Percentiles rank a stretch among this genome's conserved stretches.
Evolutionary conservation across 2,113 vertebrate genomes (phyloP).

Genomic region (Hassar affinis): DNA sequence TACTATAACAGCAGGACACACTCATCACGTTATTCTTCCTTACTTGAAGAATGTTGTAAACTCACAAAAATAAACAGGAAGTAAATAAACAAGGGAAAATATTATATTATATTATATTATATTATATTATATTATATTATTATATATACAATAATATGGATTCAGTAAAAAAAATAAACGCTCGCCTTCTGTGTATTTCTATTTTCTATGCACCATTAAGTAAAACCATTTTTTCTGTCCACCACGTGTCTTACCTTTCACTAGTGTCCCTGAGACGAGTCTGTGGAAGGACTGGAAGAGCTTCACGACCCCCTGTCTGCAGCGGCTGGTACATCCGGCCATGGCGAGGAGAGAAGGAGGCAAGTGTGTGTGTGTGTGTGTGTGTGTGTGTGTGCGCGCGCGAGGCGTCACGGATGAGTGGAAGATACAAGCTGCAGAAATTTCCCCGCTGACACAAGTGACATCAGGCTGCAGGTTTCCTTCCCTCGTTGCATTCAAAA

Average conservation of each 20-base stretch:
- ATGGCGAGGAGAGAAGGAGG: conserved; percentile 63
- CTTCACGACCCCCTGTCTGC: conserved; percentile 85
- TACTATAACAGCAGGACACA: background rate
- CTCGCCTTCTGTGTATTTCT: background rate
- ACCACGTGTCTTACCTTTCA: conserved; percentile 80
- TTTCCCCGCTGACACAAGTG: background rate
- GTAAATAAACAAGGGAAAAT: background rate
- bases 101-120: no score
- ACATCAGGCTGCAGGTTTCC: background rate
- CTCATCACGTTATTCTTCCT: background rate
- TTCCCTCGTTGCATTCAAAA: background rate
- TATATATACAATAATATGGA: no score
- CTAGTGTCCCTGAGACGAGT: conserved; percentile 86
- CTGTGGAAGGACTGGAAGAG: conserved; percentile 86
- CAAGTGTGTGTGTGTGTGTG: conserved; percentile 1
- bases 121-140: no score
- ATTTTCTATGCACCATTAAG: background rate
- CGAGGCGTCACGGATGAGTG: background rate
- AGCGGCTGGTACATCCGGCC: conserved; percentile 85
- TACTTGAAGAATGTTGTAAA: background rate
- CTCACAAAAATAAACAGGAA: background rate
- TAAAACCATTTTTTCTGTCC: background rate
- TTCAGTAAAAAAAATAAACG: background rate
- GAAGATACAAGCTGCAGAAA: conserved; percentile 25
- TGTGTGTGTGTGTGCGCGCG: background rate